Base-by-base conservation (phyloP, 2,113 vertebrate genomes). In the Corythornis cristatus region DNA sequence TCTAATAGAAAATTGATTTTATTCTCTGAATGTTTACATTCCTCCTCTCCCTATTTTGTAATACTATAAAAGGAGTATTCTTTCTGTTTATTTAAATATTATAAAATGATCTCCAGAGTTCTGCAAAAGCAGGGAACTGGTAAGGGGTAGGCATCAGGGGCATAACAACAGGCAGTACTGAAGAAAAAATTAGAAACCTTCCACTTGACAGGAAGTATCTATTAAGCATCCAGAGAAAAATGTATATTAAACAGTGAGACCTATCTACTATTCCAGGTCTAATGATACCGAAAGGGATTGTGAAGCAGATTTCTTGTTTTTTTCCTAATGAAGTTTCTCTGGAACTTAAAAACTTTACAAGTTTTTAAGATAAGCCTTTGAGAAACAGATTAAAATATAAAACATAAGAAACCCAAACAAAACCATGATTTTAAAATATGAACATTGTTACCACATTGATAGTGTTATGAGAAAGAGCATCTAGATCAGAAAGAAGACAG, bases 391-490 rank as follows among this genome's bases (percentile, higher is more conserved):
- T 25, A 87, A 71, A 90, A 90, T 56, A 89, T 15, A 75, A 93
- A 65, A 86, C 67, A 76, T 13, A 85, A 86, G n/a, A 61, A 93
- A 83, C 16, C 60, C 43, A 74, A 77, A 45, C 4, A 70, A 72
- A 90, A 85, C 61, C n/a, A 48, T 90, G 76, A 70, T 68, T 83
- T 84, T n/a, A 95, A 95, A 80, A 94, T 89, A 86, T 81, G 45
- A 93, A 85, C 88, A 74, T n/a, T 76, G 53, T 67, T 89, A 85
- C 65, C 37, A 86, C 53, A 82, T 50, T 92, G 72, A 82, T 82
- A 70, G 18, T 50, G 28, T 79, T 88, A 88, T 72, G 79, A 42
- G 83, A 80, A 88, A 68, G 81, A 83, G 15, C 46, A 90, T 92
- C 82, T 67, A 80, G 82, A 86, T 84, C 51, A 31, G 86, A 93